Conservation (phyloP, 2,888 invertebrate genomes). For the Nesidiocoris tenuis region DNA sequence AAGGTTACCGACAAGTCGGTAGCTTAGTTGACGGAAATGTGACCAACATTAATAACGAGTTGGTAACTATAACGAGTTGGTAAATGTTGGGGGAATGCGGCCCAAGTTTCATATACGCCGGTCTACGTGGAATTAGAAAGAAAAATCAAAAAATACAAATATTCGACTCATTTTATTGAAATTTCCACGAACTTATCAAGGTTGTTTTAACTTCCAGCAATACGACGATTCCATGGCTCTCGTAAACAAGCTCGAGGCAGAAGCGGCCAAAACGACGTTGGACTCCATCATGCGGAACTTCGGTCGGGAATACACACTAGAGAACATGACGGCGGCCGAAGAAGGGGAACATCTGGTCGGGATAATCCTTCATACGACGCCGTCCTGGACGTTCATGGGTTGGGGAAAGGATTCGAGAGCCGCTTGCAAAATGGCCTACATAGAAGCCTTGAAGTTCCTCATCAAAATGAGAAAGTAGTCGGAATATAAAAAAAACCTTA, state of each 20-base stretch:
- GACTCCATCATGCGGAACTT: not conserved
- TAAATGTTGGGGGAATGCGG: no score
- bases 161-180: no score
- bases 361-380: not conserved
- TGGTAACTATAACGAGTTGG: no score
- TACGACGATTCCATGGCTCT: not conserved
- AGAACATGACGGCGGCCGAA: not conserved
- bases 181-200: no score
- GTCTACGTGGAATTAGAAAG: no score
- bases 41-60: no score
- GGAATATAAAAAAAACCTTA: no score
- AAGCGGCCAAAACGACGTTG: not conserved
- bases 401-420: not conserved
- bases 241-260: not conserved
- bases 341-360: not conserved
- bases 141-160: no score
- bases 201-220: no score
- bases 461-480: constrained; percentile 21
- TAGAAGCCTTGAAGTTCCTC: constrained; percentile 11
- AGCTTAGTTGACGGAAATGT: no score
- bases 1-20: no score
- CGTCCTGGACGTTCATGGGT: constrained; percentile 24
- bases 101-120: no score
- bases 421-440: not conserved
- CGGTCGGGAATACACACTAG: not conserved